Percentiles rank a stretch among this genome's conserved stretches.
Conservation (phyloP, 2,888 invertebrate species). For the Mythimna pallens region DNA sequence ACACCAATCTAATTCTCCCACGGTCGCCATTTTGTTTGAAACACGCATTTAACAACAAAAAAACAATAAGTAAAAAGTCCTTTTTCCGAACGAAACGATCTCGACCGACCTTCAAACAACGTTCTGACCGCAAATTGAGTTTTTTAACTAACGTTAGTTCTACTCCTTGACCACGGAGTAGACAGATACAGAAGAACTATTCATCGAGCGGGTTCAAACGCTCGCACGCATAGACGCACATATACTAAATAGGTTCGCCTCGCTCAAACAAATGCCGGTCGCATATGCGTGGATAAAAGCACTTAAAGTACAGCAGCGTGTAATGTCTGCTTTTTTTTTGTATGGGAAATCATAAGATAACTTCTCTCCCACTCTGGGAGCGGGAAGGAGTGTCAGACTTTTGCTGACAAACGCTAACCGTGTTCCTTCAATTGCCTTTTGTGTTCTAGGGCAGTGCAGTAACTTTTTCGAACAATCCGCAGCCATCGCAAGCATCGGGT, state of each 20-base stretch:
- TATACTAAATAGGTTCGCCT: too few relatives aligned
- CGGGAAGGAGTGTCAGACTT: too few relatives aligned
- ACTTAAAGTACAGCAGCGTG: too few relatives aligned
- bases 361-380: background rate
- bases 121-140: conserved; percentile 67
- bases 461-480: too few relatives aligned
- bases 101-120: conserved; percentile 60
- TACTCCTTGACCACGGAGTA: conserved; percentile 38
- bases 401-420: too few relatives aligned
- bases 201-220: too few relatives aligned
- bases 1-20: conserved; percentile 56
- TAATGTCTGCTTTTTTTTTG: too few relatives aligned
- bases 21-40: conserved; percentile 50
- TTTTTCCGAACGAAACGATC: conserved; percentile 55
- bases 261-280: too few relatives aligned
- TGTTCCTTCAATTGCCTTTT: too few relatives aligned
- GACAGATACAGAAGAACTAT: background rate
- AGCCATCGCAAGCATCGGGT: too few relatives aligned
- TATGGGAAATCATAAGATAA: background rate
- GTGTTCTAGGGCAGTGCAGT: too few relatives aligned
- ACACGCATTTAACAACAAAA: conserved; percentile 46
- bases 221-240: background rate
- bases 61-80: conserved; percentile 26
- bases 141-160: conserved; percentile 62
- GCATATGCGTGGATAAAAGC: too few relatives aligned